These are phyloP conservation scores for Brienomyrus brachyistius DNA, from an alignment of 2,113 vertebrate genomes.

Conservation along the genomic window DNA sequence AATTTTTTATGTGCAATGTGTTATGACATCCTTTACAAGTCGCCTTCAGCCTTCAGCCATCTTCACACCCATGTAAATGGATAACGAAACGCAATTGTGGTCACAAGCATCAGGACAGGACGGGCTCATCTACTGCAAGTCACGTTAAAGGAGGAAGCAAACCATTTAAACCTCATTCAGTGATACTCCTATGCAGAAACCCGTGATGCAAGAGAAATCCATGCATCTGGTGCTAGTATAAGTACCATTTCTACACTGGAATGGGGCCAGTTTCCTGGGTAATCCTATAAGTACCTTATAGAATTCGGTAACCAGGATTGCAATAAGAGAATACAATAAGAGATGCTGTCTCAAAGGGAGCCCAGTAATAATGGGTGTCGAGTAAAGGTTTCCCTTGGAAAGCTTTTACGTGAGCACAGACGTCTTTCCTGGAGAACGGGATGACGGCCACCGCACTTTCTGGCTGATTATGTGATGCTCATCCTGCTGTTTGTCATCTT, in stretches of 20 bases:
- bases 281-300: not conserved
- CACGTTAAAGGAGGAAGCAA: not conserved
- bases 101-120: not conserved
- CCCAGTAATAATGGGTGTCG: not conserved
- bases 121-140: not conserved
- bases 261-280: not conserved
- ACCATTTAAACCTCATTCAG: not conserved
- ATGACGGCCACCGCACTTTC: not conserved
- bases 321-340: not conserved
- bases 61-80: not conserved
- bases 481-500: not conserved
- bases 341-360: not conserved
- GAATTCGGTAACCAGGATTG: not conserved
- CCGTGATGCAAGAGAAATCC: not conserved
- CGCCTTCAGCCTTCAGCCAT: not conserved
- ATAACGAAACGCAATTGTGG: not conserved
- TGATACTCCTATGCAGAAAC: not conserved
- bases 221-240: not conserved
- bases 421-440: not conserved
- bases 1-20: not conserved
- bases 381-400: not conserved
- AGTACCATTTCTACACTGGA: not conserved
- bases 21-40: not conserved
- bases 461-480: not conserved
- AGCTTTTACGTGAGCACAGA: not conserved